Base-by-base conservation (phyloP, 2,113 vertebrate species). In the Takifugu flavidus region DNA sequence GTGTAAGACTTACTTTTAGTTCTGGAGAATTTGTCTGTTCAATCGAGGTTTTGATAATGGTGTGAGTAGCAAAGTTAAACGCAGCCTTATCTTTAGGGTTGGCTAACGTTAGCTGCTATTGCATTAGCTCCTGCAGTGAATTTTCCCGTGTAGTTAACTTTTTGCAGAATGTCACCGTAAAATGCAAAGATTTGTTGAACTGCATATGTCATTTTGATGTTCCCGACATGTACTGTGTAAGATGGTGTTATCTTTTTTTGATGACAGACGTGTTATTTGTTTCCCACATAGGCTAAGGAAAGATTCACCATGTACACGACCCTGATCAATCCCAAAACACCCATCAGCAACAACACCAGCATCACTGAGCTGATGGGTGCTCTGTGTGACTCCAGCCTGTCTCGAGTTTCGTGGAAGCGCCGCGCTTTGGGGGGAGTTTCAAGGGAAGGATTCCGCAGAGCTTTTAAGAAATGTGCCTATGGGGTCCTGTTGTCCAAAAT, bases 321-420 rank as follows among this genome's bases (percentile, higher is more conserved):
- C 20, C 45, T 46, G 3, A 62, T 62, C 42, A 53, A 63, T 29
- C 0, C 31, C 44, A 55, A 42, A 43, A 70, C 59, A 53, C 34
- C 72, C 47, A 57, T 56, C 71, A 59, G 59, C 58, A 70, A 29
- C 75, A 80, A 62, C 62, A 79, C 60, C 83, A 95, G 96, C 87
- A 94, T 99, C 68, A 93, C 94, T 0, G 93, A 93, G 74, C 84
- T 98, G 63, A 88, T 98, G 55, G 80, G 28, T 3, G 92, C 94
- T 10, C 75, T 99, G 62, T 99, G 97, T 74, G 94, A 96, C 80
- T 86, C 85, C 26, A 92, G 94, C 62, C 75, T 97, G 56, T 78
- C 90, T 0, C 88, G 90, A 1, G 86, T 94, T 53, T 93, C 93
- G 1, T 93, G 94, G 92, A 93, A 89, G 46, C 87, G 88, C 2